Evolutionary conservation across 2,113 vertebrate genomes (phyloP).

Genomic region (Charina bottae): DNA sequence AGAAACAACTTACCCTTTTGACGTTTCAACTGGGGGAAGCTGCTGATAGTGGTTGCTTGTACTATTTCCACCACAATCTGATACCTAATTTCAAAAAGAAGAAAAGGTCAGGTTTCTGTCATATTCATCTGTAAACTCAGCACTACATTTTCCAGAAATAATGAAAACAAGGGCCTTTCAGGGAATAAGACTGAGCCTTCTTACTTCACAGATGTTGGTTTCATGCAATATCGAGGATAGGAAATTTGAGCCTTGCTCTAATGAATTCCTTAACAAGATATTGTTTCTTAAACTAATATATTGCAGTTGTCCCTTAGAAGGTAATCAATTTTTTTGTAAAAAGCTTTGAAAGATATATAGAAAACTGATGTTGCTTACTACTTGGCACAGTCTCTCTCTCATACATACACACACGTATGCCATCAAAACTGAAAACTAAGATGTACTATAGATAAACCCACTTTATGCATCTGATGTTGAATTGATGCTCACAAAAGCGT

Average conservation of each 20-base stretch:
- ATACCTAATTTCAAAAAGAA: constrained; percentile 82
- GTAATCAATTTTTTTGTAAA: neutral
- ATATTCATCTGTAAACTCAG: neutral
- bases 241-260: neutral
- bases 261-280: neutral
- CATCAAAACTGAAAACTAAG: neutral
- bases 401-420: neutral
- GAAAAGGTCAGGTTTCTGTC: constrained; percentile 6
- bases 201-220: neutral
- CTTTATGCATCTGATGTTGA: neutral
- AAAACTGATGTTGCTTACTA: neutral
- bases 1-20: constrained; percentile 88
- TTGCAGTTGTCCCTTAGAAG: neutral
- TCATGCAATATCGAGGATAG: neutral
- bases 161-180: neutral
- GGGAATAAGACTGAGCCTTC: neutral
- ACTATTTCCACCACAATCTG: constrained; percentile 99
- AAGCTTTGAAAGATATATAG: too few relatives aligned
- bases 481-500: neutral
- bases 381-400: neutral
- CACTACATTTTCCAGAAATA: neutral
- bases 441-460: neutral
- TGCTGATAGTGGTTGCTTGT: constrained; percentile 97
- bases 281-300: neutral
- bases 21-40: constrained; percentile 94